Base-by-base conservation (phyloP, 1,140 invertebrate species). In the Ctenoplectra terminalis region DNA sequence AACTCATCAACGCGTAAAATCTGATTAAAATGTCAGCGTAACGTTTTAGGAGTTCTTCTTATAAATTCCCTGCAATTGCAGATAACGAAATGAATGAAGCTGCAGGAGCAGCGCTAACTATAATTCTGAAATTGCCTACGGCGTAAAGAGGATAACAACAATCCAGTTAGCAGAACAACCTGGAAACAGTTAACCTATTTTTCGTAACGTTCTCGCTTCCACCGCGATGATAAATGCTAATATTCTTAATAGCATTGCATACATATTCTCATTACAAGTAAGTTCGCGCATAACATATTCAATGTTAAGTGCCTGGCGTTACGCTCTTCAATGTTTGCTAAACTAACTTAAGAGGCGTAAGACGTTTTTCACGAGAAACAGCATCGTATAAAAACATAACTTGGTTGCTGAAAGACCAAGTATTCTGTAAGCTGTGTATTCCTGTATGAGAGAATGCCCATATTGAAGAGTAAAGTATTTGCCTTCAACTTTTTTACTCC, bases 1-100 rank as follows among this genome's bases (percentile, higher is more conserved):
- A n/a, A n/a, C n/a, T n/a, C n/a, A n/a, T n/a, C n/a, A n/a, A n/a
- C n/a, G n/a, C n/a, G n/a, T n/a, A n/a, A n/a, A n/a, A 23, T 23
- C 20, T 1, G 3, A 11, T 34, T 34, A 60, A 60, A 60, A 20
- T 20, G 58, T 34, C 58, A 5, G 31, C 20, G 6, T 23, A 52
- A 52, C 31, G 20, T 6, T 34, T 34, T 34, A 5, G 58, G 5
- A 34, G 15, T n/a, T 50, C 13, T 13, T 13, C 8, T 11, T 3
- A 5, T 4, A 20, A 67, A 34, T 70, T 54, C 46, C n/a, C 64
- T 23, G 17, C 74, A 71, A 82, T 82, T 84, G 78, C 31, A 77
- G 81, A 73, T 80, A 82, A 69, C 56, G 76, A 83, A 82, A 84
- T 71, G 75, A 87, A 88, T 67, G 72, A 82, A 86, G 72, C 76